Base-by-base conservation (phyloP, 2,797 vertebrate genomes). In the Falco berigora region DNA sequence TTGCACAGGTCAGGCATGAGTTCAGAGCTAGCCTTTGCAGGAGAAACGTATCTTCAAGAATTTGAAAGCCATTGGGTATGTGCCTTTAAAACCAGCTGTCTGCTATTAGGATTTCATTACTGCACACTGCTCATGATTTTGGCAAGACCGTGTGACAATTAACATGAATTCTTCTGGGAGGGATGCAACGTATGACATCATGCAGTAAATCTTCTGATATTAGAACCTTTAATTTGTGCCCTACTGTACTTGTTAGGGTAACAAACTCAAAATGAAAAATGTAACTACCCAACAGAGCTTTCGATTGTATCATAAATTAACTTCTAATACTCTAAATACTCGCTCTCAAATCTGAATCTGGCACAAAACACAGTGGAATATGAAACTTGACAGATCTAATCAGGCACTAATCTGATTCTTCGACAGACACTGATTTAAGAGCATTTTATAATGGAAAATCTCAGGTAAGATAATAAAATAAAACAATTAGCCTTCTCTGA, bases 171-270 rank as follows among this genome's bases (percentile, higher is more conserved):
- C 97, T 94, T 72, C 58, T 73, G 85, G 97, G 95, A 79, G 40
- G 88, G 94, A 96, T 95, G 93, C 88, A 92, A 92, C 3, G 0
- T 73, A 98, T 98, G 97, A 98, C 95, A 93, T 98, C 95, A 97
- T 97, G 86, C 61, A 88, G 73, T 63, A 87, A 93, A 94, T 91
- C 94, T 95, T 97, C 94, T 78, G 93, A 88, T 97, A 95, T 97
- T 97, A 94, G 94, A 96, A 95, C 94, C 91, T 91, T 84, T 95
- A 97, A 94, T 94, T 97, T 14, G 44, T 97, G 86, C 94, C 89
- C 97, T 92, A 95, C 90, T 82, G 95, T 90, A 94, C 81, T 97
- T 91, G 86, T 86, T 96, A 95, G 96, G 81, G 94, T 96, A 97
- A 96, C 92, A 67, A 85, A 90, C 81, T 96, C 84, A 86, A 95